Base-by-base conservation (phyloP, 2,888 invertebrate species). In the Ptilodon capucinus region DNA sequence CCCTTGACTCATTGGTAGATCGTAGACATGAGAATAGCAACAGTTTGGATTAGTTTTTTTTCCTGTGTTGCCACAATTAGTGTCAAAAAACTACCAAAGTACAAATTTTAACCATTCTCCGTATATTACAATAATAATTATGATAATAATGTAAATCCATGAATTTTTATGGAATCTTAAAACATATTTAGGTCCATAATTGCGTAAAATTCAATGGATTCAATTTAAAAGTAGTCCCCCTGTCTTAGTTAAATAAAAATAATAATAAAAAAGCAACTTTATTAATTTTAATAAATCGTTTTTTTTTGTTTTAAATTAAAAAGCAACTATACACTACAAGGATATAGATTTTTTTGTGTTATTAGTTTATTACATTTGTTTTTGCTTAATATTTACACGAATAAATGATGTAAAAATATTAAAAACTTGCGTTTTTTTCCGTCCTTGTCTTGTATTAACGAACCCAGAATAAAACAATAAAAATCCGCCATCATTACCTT, bases 381-480 rank as follows among this genome's bases (percentile, higher is more conserved):
- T 84, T 74, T 73, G 68, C 77, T 84, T 81, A 84, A 81, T 88
- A 88, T 88, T 75, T 85, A 85, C 85, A 84, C 44, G 61, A 60
- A 67, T 57, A 72, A 23, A 25, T 40, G 40, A 39, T 39, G 11
- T 21, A 39, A 36, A 40, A 40, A 9, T 39, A 21, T 39, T 6
- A 28, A 28, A 28, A 28, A 28, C 2, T n/a, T 11, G 11, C n/a
- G 2, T 28, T 28, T 28, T 25, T 28, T 28, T 28, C n/a, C n/a
- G n/a, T n/a, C n/a, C n/a, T n/a, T n/a, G n/a, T n/a, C n/a, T n/a
- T n/a, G n/a, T n/a, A n/a, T 4, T n/a, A n/a, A 28, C 28, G n/a
- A 25, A 0, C 25, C 25, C 28, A n/a, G 2, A 28, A 28, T 11
- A n/a, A 28, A n/a, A 28, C 28, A 28, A 6, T 21, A 28, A 28